These are phyloP conservation scores for Sarcophaga peregrina DNA, from an alignment of 1,140 invertebrate species.

Conservation along the genomic window DNA sequence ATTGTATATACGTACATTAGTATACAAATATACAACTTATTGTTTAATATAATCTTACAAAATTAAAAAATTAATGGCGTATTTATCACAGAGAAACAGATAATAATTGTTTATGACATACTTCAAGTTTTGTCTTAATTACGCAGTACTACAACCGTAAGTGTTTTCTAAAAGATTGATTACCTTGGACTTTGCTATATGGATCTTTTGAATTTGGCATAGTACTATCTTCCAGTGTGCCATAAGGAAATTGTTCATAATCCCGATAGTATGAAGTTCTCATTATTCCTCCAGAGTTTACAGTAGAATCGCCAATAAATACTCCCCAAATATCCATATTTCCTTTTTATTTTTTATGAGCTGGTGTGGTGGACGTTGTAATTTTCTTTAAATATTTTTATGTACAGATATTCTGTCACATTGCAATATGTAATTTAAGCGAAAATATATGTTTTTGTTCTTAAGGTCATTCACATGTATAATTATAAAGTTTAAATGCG, in stretches of 20 bases:
- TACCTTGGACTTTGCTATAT: constrained; percentile 65
- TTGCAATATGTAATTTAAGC: not conserved
- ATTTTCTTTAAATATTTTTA: too few relatives aligned
- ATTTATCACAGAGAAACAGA: too few relatives aligned
- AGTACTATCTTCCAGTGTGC: constrained; percentile 55
- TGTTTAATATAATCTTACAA: too few relatives aligned
- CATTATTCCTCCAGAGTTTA: constrained; percentile 68
- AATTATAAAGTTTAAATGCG: not conserved
- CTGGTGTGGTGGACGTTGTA: not conserved
- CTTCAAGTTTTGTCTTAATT: too few relatives aligned
- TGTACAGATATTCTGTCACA: not conserved
- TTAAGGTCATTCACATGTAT: constrained; percentile 1
- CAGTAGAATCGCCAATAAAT: constrained; percentile 60
- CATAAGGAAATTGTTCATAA: constrained; percentile 67
- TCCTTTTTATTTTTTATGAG: not conserved
- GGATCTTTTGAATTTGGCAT: constrained; percentile 58
- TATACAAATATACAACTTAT: too few relatives aligned
- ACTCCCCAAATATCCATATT: constrained; percentile 65
- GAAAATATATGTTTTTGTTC: not conserved
- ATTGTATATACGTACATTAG: too few relatives aligned
- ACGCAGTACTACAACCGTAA: too few relatives aligned
- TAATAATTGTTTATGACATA: too few relatives aligned
- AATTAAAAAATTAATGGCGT: too few relatives aligned
- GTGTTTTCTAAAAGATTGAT: constrained; percentile 5
- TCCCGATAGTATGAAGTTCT: constrained; percentile 68